Evolutionary conservation across 35 echinoderm and acorn worm species (phyloP), one percentile per base, ranked within the genome.

Genomic region (Acanthaster planci): DNA sequence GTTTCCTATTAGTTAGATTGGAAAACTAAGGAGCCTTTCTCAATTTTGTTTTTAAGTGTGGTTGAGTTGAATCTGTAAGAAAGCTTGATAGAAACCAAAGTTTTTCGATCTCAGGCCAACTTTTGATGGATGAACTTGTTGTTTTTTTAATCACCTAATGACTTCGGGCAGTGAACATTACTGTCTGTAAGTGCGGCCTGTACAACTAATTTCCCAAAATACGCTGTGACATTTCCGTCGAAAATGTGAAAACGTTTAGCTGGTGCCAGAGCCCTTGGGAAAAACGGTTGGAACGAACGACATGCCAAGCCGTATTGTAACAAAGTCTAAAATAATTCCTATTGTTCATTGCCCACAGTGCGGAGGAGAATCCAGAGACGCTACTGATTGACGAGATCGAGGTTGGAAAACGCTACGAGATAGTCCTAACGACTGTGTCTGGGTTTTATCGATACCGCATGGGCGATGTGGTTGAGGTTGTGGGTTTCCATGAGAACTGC

Each of bases 401-500:
- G 40, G 68, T 84, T 52, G 88, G 75, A 0, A 51, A 84, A 35
- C 55, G 67, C 2, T 90, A 90, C 72, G 88, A 90, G 52, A 27
- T 90, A 22, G 88, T 84, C 35, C 27, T 90, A 2, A 84, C 80
- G 15, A 82, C 51, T 30, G 53, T 90, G 7, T 42, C 37, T 23
- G 88, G 88, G 17, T 53, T 90, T 8, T 90, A 90, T 37, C 88
- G 88, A 9, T 90, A 85, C 37, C 59, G 88, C 40, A 78, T 90
- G 52, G 88, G 88, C 27, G 88, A 90, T 29, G 88, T 90, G 8
- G 54, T 90, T 32, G 59, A 84, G 39, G 72, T 90, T 27, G 80
- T 80, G 27, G 88, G 81, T 37, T 90, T 84, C 68, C 52, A 83
- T 79, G 50, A 89, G 18, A 75, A 83, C 36, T 64, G 79, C 37